Conservation (phyloP, 64 coral and sea anemone genomes). For the Pocillopora verrucosa region DNA sequence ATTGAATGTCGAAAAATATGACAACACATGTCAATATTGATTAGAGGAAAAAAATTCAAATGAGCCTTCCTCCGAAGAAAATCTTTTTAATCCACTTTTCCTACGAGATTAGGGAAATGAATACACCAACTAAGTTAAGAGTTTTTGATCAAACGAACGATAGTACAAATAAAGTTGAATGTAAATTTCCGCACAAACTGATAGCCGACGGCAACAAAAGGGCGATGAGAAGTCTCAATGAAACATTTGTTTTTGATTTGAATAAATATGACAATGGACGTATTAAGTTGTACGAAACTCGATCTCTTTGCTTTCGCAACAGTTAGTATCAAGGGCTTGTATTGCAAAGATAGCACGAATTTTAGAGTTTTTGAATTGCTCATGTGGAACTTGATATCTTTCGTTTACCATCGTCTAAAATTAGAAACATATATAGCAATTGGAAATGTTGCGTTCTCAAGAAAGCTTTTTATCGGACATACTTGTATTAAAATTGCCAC, state of each 20-base stretch:
- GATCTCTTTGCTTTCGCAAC: background rate
- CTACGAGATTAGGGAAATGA: background rate
- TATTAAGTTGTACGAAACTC: background rate
- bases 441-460: background rate
- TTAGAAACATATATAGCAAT: background rate
- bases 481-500: too few relatives aligned
- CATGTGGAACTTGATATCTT: too few relatives aligned
- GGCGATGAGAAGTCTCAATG: background rate
- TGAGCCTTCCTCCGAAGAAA: background rate
- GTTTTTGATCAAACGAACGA: background rate
- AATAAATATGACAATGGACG: background rate
- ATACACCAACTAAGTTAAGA: background rate
- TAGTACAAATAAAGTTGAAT: background rate
- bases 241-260: background rate
- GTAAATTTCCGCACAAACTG: background rate
- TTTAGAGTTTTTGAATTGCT: too few relatives aligned
- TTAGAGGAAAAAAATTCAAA: background rate
- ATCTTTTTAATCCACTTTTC: background rate
- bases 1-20: constrained; percentile 4
- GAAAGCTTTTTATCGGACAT: background rate
- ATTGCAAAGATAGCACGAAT: background rate
- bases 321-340: background rate
- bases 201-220: background rate
- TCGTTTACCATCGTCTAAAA: background rate
- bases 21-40: background rate